Evolutionary conservation across 2,888 invertebrate genomes (phyloP).

Genomic region (Drosophila niveifrons): DNA sequence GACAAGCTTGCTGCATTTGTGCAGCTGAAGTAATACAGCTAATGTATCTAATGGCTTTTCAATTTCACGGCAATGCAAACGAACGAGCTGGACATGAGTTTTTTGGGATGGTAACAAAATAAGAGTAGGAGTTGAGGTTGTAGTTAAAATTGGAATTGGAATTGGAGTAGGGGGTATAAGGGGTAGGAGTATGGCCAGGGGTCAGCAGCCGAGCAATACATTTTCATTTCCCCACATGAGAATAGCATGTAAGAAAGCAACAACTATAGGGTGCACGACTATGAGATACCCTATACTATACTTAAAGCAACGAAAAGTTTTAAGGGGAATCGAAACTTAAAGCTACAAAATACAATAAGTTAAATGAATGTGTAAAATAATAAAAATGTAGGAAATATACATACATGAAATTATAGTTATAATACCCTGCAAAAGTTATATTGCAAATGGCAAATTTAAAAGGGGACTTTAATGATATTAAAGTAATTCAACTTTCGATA

Average conservation of each 20-base stretch:
- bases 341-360: no score
- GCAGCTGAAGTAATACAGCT: constrained; percentile 18
- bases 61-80: constrained; percentile 60
- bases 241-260: neutral
- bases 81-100: constrained; percentile 11
- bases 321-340: no score
- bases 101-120: neutral
- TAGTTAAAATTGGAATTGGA: neutral
- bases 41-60: constrained; percentile 66
- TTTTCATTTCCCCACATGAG: constrained; percentile 23
- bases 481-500: no score
- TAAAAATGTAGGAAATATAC: no score
- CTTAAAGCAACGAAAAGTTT: no score
- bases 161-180: neutral
- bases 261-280: neutral
- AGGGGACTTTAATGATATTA: no score
- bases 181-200: neutral
- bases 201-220: constrained; percentile 31
- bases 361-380: no score
- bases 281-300: no score
- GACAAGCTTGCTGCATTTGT: constrained; percentile 15
- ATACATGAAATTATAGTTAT: no score
- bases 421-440: no score
- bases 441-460: no score
- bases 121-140: neutral